Evolutionary conservation across 2,797 vertebrate genomes (phyloP).

Genomic region (Pseudopleuronectes americanus): DNA sequence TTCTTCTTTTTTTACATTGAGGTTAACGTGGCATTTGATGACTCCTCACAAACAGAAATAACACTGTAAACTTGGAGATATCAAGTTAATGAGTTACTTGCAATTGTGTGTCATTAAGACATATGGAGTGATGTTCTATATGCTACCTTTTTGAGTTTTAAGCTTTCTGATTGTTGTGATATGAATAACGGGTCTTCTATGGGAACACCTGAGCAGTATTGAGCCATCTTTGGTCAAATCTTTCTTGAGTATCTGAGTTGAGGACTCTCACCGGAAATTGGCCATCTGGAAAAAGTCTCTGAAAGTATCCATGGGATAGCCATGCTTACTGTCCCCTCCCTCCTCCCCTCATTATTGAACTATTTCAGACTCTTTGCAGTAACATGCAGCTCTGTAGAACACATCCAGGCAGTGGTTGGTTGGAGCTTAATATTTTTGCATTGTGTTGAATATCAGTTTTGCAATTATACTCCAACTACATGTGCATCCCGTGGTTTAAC

Average conservation of each 20-base stretch:
- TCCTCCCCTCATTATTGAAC: constrained; percentile 3
- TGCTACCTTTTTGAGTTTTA: constrained; percentile 24
- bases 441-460: background rate
- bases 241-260: constrained; percentile 21
- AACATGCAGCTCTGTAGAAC: background rate
- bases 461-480: background rate
- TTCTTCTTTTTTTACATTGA: too few relatives aligned
- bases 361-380: constrained; percentile 14
- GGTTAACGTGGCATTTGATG: too few relatives aligned
- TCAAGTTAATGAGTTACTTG: background rate
- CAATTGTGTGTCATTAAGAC: background rate
- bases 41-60: background rate
- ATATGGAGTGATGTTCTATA: background rate
- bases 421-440: background rate
- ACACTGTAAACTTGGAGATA: background rate
- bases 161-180: constrained; percentile 16
- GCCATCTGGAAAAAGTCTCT: constrained; percentile 38
- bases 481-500: background rate
- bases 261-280: constrained; percentile 24
- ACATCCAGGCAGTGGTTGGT: background rate
- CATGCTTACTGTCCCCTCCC: constrained; percentile 4
- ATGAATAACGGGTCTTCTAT: constrained; percentile 1
- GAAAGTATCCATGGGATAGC: background rate
- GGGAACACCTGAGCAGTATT: constrained; percentile 27
- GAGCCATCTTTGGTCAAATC: constrained; percentile 26